Base-by-base conservation (phyloP, 2,888 invertebrate genomes). In the Synanthedon andrenaeformis region DNA sequence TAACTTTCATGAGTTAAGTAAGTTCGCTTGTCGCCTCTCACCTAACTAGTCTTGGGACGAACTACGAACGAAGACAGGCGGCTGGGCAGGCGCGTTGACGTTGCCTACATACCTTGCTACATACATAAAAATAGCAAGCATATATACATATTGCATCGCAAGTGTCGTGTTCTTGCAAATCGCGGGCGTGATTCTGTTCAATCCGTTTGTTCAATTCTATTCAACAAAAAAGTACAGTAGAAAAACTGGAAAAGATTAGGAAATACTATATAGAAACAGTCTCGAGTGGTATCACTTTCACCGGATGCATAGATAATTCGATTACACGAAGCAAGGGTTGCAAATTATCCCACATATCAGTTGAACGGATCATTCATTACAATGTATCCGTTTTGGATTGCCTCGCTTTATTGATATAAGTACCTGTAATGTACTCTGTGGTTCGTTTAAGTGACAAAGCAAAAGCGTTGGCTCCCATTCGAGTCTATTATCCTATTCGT, bases 401-500 rank as follows among this genome's bases (percentile, higher is more conserved):
- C 78, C 77, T 74, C 35, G 35, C 35, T 72, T 73, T 72, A 74
- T 60, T 58, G 67, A 74, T 73, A 70, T 76, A 49, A 49, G 45
- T 45, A 75, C 68, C 72, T 69, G 70, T 79, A 72, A 79, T 78
- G 76, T 74, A 75, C 76, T 69, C 79, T 77, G 82, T 74, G 74
- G 71, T 72, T 74, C 74, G 77, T 76, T 77, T 80, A 80, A 79
- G 85, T 85, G 85, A 83, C 82, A 82, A 84, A 83, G 81, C 82
- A 72, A 74, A 72, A 74, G 76, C 76, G 81, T 78, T 70, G 74
- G 74, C 77, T 81, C 78, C 79, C 76, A 75, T 76, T 77, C 73
- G 73, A 72, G 74, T 73, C 78, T 79, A 86, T 85, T 85, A 85
- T 85, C 87, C 85, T 78, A 82, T 80, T 79, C 76, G 83, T 77